phyloP scores from a whole-genome alignment of 2,113 vertebrate genomes.

The Ciconia stormi region DNA sequence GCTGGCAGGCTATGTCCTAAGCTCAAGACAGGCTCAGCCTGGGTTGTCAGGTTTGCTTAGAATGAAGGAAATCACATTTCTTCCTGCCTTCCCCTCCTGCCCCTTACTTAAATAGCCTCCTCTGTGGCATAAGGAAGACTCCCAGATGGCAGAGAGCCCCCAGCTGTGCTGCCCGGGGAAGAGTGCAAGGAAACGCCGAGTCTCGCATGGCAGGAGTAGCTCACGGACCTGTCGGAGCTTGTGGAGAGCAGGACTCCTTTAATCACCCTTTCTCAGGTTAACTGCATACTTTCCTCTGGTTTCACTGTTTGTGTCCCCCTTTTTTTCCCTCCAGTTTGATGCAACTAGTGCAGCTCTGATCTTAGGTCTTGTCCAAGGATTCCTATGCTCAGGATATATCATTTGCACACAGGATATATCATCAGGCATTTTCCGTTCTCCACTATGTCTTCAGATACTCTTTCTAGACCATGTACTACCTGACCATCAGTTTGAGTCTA shows the following conservation, averaged over 20 bases:
- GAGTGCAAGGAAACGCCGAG: accelerated
- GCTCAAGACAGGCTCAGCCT: neutral
- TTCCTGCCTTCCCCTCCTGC: neutral
- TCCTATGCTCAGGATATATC: neutral
- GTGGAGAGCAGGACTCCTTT: neutral
- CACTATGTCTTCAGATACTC: neutral
- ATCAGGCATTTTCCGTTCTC: neutral
- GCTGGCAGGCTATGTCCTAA: neutral
- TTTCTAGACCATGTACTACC: neutral
- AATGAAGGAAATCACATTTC: neutral
- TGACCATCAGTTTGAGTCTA: neutral
- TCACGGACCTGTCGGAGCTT: neutral
- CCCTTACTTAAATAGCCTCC: neutral
- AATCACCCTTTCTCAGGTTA: neutral
- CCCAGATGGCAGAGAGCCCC: neutral
- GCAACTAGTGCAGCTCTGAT: neutral
- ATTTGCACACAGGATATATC: neutral
- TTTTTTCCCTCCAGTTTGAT: neutral
- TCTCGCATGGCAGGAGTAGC: neutral
- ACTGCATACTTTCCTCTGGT: neutral
- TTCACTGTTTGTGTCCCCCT: neutral
- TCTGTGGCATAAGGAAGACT: neutral
- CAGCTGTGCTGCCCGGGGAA: neutral
- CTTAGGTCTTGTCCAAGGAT: neutral
- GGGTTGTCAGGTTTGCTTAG: neutral